Base-by-base conservation (phyloP, 1,140 invertebrate genomes). In the Pentalonia nigronervosa region DNA sequence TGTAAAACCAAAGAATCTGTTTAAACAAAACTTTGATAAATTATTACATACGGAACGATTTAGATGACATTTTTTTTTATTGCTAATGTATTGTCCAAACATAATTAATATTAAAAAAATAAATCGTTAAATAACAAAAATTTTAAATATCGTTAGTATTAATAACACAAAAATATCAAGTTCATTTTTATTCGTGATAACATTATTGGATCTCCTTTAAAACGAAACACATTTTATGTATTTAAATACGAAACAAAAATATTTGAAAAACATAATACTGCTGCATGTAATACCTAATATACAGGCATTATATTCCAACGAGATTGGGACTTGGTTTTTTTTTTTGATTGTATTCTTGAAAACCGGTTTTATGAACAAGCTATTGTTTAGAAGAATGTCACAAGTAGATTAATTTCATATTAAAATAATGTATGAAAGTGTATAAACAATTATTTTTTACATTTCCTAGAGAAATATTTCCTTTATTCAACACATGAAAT, bases 401-500 rank as follows among this genome's bases (percentile, higher is more conserved):
- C 41, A 84, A 23, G 34, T 45, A 83, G 81, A 36, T 83, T 83
- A 83, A 83, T 84, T 41, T 84, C 41, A 84, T 84, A 25, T 41
- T 41, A 25, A 84, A 84, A 23, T 84, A 45, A 84, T 41, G 41
- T 9, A 84, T 41, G 83, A 76, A 67, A 76, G 60, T 17, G 17
- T n/a, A 76, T 76, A 76, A 76, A 76, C 60, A 76, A 76, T 76
- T 76, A 76, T 76, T n/a, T 76, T 67, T 76, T 76, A n/a, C 30
- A n/a, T 76, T 76, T 76, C 14, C 60, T n/a, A 21, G 2, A 41
- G 21, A 83, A 83, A 83, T 83, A 76, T 76, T 9, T 67, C 30
- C 30, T n/a, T 76, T 76, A 76, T 76, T 76, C 6, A n/a, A 76
- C 4, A 76, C 7, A 76, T n/a, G n/a, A 67, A 67, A 67, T 9